phyloP scores from a whole-genome alignment of 2,888 invertebrate genomes.

The Shargacucullia verbasci region DNA sequence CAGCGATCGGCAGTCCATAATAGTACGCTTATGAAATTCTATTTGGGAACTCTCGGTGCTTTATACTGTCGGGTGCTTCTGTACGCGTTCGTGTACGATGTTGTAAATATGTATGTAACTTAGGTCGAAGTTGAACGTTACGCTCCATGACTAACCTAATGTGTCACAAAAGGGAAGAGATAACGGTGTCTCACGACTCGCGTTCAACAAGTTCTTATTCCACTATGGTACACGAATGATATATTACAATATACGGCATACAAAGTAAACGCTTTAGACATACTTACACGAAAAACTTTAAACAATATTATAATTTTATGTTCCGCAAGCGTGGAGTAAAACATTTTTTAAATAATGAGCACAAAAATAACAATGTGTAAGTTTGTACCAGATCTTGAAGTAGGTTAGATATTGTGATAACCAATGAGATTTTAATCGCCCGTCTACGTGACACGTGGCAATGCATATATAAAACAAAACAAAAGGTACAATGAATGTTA shows the following conservation, averaged over 20 bases:
- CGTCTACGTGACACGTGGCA: constrained; percentile 72
- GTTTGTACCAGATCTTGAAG: constrained; percentile 85
- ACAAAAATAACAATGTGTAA: constrained; percentile 84
- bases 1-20: constrained; percentile 75
- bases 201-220: constrained; percentile 31
- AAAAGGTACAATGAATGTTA: constrained; percentile 87
- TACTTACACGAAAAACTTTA: constrained; percentile 52
- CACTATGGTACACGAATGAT: constrained; percentile 53
- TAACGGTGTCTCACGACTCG: constrained; percentile 31
- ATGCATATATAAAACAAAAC: constrained; percentile 79
- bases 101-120: constrained; percentile 86
- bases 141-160: constrained; percentile 78
- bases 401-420: constrained; percentile 88
- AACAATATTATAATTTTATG: constrained; percentile 53
- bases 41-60: constrained; percentile 88
- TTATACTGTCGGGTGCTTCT: constrained; percentile 88
- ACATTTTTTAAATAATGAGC: constrained; percentile 73
- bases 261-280: constrained; percentile 60
- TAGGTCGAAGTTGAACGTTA: constrained; percentile 77
- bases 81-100: constrained; percentile 84
- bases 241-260: constrained; percentile 54
- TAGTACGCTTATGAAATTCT: constrained; percentile 84
- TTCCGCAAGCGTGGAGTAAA: constrained; percentile 62
- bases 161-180: constrained; percentile 75
- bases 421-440: constrained; percentile 86